Conservation (phyloP, 2,888 invertebrate genomes). For the Notocelia uddmanniana region DNA sequence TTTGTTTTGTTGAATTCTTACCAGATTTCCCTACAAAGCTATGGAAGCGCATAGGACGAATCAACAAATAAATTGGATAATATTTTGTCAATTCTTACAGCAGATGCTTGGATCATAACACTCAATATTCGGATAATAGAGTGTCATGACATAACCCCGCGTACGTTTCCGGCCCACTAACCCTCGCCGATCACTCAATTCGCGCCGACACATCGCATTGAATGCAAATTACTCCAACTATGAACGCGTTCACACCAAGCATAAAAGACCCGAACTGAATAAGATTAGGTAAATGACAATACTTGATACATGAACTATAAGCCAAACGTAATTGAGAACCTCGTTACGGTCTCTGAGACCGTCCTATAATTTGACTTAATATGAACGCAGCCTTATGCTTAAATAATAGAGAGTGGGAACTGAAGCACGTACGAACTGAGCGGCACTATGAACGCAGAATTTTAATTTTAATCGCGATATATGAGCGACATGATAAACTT, state of each 20-base stretch:
- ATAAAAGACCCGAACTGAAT: background rate
- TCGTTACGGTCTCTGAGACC: background rate
- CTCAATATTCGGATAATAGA: conserved; percentile 30
- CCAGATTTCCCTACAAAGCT: background rate
- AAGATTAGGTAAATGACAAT: background rate
- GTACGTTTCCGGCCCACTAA: conserved; percentile 45
- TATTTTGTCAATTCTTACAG: background rate
- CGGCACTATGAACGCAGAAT: conserved; percentile 48
- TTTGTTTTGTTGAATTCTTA: background rate
- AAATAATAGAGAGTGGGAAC: conserved; percentile 32
- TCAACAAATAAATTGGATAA: background rate
- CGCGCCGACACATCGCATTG: conserved; percentile 54
- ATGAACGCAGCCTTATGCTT: conserved; percentile 49
- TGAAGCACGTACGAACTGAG: conserved; percentile 39
- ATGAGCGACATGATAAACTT: conserved; percentile 40
- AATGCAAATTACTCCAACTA: conserved; percentile 59
- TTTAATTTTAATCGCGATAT: conserved; percentile 49
- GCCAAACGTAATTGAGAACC: background rate
- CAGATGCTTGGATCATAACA: conserved; percentile 22
- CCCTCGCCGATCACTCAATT: conserved; percentile 49
- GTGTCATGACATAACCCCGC: conserved; percentile 26
- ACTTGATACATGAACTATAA: background rate
- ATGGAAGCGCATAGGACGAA: background rate
- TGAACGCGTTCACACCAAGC: background rate
- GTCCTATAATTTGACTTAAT: conserved; percentile 1